These are phyloP conservation scores for Nomada ruficornis DNA, from an alignment of 2,888 invertebrate species.

Conservation along the genomic window DNA sequence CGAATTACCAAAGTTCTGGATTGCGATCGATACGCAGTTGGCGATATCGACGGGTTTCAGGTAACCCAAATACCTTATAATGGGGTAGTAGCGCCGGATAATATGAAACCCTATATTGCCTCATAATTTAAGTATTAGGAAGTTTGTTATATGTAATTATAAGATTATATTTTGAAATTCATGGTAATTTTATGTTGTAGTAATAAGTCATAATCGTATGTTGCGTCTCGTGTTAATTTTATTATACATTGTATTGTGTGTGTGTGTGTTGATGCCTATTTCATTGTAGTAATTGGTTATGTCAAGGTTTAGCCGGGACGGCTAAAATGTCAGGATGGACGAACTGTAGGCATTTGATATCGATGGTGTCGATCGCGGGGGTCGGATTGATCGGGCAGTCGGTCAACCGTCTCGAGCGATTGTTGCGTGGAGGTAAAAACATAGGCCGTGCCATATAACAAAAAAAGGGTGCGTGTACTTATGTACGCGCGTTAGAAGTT, in stretches of 20 bases:
- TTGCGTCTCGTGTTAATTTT: too few species aligned
- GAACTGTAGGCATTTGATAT: neutral
- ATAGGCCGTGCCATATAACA: too few species aligned
- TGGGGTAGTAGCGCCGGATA: neutral
- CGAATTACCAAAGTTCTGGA: neutral
- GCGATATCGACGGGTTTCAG: slow-evolving; percentile 17
- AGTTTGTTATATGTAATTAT: too few species aligned
- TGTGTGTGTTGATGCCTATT: neutral
- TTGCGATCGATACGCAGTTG: slow-evolving; percentile 9
- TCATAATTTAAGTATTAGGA: neutral
- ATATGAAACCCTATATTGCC: slow-evolving; percentile 8
- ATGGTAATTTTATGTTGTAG: neutral
- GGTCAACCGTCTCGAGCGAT: too few species aligned
- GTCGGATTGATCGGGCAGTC: too few species aligned
- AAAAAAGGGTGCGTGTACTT: too few species aligned
- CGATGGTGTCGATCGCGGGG: too few species aligned
- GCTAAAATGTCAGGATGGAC: slow-evolving; percentile 10
- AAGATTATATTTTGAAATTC: neutral
- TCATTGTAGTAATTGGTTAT: neutral
- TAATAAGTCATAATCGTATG: too few species aligned
- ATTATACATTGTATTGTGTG: too few species aligned
- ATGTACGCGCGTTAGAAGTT: too few species aligned
- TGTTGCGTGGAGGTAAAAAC: too few species aligned
- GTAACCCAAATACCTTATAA: slow-evolving; percentile 15
- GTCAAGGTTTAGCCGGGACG: neutral